Conservation (phyloP, 1,140 invertebrate genomes). For the Sminthurinus signatus region DNA sequence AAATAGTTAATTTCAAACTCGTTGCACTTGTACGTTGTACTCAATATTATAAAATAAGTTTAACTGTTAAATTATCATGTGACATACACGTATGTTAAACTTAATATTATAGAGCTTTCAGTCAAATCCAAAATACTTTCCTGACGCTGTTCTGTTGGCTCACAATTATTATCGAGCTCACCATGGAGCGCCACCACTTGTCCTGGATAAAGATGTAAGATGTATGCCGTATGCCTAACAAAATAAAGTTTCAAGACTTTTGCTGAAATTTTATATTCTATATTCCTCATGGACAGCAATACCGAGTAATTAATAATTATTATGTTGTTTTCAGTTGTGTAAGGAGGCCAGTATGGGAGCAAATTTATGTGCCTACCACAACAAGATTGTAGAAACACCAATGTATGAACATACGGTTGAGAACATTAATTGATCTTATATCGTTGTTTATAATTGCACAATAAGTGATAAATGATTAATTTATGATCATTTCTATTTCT, state of each 20-base stretch:
- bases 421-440: too few relatives aligned
- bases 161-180: conserved; percentile 1
- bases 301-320: not conserved
- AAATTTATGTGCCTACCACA: not conserved
- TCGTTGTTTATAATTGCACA: too few relatives aligned
- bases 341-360: not conserved
- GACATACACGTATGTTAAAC: too few relatives aligned
- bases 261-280: not conserved
- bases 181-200: not conserved
- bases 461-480: too few relatives aligned
- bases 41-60: too few relatives aligned
- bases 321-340: not conserved
- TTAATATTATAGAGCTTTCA: not conserved
- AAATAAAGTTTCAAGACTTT: not conserved
- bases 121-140: not conserved
- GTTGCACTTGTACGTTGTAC: too few relatives aligned
- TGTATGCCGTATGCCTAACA: not conserved
- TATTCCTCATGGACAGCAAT: not conserved
- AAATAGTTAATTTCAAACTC: too few relatives aligned
- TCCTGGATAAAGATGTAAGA: not conserved
- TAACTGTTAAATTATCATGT: too few relatives aligned
- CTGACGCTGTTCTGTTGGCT: not conserved
- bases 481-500: too few relatives aligned
- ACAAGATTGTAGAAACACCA: too few relatives aligned
- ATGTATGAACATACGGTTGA: too few relatives aligned